phyloP scores from a whole-genome alignment of 2,888 invertebrate genomes.

The Lysandra coridon region DNA sequence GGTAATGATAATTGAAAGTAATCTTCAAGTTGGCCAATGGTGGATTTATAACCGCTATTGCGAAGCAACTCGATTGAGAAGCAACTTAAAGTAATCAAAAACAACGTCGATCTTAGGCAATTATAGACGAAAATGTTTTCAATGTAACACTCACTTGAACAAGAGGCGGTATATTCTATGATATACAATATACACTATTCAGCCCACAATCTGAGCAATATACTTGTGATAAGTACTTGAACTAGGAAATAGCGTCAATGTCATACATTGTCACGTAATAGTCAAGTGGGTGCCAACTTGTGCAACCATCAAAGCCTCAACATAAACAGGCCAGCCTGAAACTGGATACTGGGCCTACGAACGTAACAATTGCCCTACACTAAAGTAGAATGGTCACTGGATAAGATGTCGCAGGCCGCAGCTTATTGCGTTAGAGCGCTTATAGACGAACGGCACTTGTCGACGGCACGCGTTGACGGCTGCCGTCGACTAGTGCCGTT shows the following conservation, averaged over 20 bases:
- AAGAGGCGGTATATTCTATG: not conserved
- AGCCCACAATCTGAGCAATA: not conserved
- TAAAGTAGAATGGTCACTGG: not conserved
- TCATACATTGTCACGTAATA: constrained; percentile 6
- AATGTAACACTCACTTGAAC: not conserved
- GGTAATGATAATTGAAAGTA: no score
- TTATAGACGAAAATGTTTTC: no score
- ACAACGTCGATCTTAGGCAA: no score
- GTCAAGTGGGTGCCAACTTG: constrained; percentile 13
- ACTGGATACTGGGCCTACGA: constrained; percentile 9
- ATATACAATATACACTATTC: not conserved
- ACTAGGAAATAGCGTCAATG: not conserved
- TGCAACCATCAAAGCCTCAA: constrained; percentile 5
- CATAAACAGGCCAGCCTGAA: constrained; percentile 3
- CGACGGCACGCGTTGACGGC: no score
- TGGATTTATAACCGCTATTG: no score
- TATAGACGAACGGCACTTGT: no score
- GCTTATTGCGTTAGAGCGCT: no score
- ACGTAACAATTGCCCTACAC: not conserved
- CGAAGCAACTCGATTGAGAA: no score
- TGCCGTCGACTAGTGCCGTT: no score
- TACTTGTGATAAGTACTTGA: not conserved
- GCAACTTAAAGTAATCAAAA: no score
- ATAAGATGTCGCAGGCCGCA: not conserved
- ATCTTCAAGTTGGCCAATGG: no score